Base-by-base conservation (phyloP, 1,140 invertebrate genomes). In the Lucilia cuprina region DNA sequence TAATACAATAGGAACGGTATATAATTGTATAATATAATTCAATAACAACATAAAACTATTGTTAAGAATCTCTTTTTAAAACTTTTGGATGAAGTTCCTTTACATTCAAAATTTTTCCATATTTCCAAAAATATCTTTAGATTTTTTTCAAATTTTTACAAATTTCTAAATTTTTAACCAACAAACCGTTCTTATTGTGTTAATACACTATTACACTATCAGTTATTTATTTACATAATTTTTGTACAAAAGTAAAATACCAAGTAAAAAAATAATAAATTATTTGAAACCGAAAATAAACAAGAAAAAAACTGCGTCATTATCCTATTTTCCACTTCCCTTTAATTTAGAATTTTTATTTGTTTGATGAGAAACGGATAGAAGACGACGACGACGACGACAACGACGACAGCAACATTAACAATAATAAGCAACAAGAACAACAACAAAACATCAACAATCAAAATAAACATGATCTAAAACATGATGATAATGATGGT, bases 311-410 rank as follows among this genome's bases (percentile, higher is more conserved):
- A 80, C 19, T 35, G 75, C 34, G 41, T 78, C 75, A 78, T 78
- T 78, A 78, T 80, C 77, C 77, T 50, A 78, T 78, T 80, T 80
- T 80, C 77, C 77, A 80, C 41, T 80, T 80, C 77, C 82, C 82
- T 83, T 83, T 30, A 70, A 70, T 89, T 91, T 87, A 92, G 92
- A 86, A 85, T 88, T 88, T 85, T 88, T 85, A 88, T 87, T 88
- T 90, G 86, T 84, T 88, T 88, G 86, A 87, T 89, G 87, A 87
- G 85, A 87, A 91, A 90, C 87, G 88, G 87, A 87, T 90, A 87
- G 49, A 82, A 65, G 86, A 85, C 82, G 86, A 86, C 25, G 25
- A 30, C 25, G 86, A 85, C 82, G 86, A 86, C 82, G 86, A 86
- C 82, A 84, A 85, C 82, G 86, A 86, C 82, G 86, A 86, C 82